Base-by-base conservation (phyloP, 2,888 invertebrate genomes). In the Lasioglossum villosulum region DNA sequence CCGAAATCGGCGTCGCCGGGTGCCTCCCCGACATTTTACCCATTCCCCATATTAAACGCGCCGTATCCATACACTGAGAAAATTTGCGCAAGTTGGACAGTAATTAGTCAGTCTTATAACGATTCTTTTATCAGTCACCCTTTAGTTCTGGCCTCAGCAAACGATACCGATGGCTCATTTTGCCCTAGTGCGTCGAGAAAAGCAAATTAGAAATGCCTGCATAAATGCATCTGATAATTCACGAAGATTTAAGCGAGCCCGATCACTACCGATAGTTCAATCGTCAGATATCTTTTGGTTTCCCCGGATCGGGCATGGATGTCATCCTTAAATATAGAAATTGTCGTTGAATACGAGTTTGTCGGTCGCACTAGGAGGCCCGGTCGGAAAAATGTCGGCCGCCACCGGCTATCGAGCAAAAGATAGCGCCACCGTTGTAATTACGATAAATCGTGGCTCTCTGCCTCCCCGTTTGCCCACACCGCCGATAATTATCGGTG, bases 361-460 rank as follows among this genome's bases (percentile, higher is more conserved):
- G 66, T 66, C 66, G 66, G 66, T 34, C 66, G 66, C 34, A 19
- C 66, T 66, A 34, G 66, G 66, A 34, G 70, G 70, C 37, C 70
- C 12, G 70, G 70, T 70, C 23, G 34, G 68, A 83, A 76, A 74
- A 82, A 73, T 42, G 45, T 68, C 74, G 78, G 73, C 52, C 75
- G 34, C 56, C 66, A 66, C 74, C 52, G 56, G 59, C 70, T 59
- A 72, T 77, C 68, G 75, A 48, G 74, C 63, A 79, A 48, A 52
- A 81, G 81, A 86, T 80, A 82, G 80, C 70, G 59, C 78, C 75
- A 42, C 56, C 80, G 68, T 66, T 76, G 80, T 86, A 90, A 90
- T 87, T 86, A 82, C 85, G 77, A 89, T 90, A 88, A 90, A 90
- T 90, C 82, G 82, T 81, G 34, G 30, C 48, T 30, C 48, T 19